Percentiles rank a stretch among this genome's conserved stretches.
phyloP scores from a whole-genome alignment of 2,888 invertebrate species.

The Aleiodes testaceus region DNA sequence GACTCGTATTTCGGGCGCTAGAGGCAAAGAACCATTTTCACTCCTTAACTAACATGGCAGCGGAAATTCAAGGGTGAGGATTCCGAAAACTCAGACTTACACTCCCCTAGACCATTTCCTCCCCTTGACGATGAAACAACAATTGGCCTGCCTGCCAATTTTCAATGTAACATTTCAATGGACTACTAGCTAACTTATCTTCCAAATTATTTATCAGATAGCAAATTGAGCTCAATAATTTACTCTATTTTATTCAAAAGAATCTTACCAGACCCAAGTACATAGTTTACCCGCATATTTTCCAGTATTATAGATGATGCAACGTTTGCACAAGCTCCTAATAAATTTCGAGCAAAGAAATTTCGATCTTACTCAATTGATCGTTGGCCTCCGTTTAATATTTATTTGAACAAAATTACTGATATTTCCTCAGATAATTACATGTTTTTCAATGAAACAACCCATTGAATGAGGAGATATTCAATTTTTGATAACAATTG shows the following conservation, averaged over 20 bases:
- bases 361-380: slow-evolving; percentile 45
- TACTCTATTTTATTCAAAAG: neutral
- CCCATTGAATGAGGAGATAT: slow-evolving; percentile 19
- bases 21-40: too few relatives aligned
- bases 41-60: too few relatives aligned
- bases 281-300: slow-evolving; percentile 44
- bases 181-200: too few relatives aligned
- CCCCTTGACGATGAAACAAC: too few relatives aligned
- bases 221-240: too few relatives aligned
- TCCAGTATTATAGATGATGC: slow-evolving; percentile 41
- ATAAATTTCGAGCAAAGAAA: slow-evolving; percentile 43
- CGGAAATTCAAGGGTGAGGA: too few relatives aligned
- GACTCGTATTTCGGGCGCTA: too few relatives aligned
- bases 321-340: slow-evolving; percentile 47
- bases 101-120: too few relatives aligned
- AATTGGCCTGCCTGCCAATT: too few relatives aligned
- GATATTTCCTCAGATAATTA: slow-evolving; percentile 35
- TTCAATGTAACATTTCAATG: too few relatives aligned
- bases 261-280: slow-evolving; percentile 40
- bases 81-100: too few relatives aligned
- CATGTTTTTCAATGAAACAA: slow-evolving; percentile 1
- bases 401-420: neutral
- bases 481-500: slow-evolving; percentile 37
- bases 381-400: neutral
- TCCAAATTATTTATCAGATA: too few relatives aligned